Evolutionary conservation across 2,888 invertebrate species (phyloP), one percentile per base, ranked within the genome.

Genomic region (Brassicogethes aeneus): DNA sequence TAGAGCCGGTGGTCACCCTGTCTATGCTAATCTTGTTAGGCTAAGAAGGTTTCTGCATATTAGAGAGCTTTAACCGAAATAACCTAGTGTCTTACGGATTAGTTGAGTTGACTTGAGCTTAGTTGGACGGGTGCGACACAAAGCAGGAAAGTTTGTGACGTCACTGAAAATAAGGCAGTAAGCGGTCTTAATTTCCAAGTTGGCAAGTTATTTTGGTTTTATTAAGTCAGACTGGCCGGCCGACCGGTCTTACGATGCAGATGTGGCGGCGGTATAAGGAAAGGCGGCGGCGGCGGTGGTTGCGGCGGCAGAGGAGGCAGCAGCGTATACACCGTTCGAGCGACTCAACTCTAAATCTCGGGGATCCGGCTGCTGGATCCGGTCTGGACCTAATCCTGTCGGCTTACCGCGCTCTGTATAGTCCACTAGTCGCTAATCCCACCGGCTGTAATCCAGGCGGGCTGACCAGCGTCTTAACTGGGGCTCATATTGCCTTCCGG

Each of bases 41-140:
- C 75, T 78, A 79, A 77, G 77, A 77, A 77, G 77, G 77, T 77
- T 77, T 77, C 76, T 75, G 75, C 77, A 76, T 76, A 78, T 77
- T 77, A 78, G 74, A 72, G 64, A 76, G 76, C 75, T 76, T 76
- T 76, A 75, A 62, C 59, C 59, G 56, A 61, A 66, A 62, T 60
- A 61, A 62, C 61, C 57, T 60, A 59, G 60, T 75, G 76, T 75
- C 76, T 76, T 76, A 75, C 72, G 76, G 77, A 77, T 78, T 78
- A 77, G 71, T 63, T 63, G 71, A 70, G 71, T 68, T 60, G 60
- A 61, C 61, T 62, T 61, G 62, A 63, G 64, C 62, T 64, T 62
- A 62, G 59, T 60, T 48, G 64, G 68, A 70, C 69, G 70, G 72
- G 55, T 55, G 59, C 59, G 56, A 60, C 58, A 63, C 61, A 65